Evolutionary conservation across 2,113 vertebrate species (phyloP).

Genomic region (Erpornis zantholeuca): DNA sequence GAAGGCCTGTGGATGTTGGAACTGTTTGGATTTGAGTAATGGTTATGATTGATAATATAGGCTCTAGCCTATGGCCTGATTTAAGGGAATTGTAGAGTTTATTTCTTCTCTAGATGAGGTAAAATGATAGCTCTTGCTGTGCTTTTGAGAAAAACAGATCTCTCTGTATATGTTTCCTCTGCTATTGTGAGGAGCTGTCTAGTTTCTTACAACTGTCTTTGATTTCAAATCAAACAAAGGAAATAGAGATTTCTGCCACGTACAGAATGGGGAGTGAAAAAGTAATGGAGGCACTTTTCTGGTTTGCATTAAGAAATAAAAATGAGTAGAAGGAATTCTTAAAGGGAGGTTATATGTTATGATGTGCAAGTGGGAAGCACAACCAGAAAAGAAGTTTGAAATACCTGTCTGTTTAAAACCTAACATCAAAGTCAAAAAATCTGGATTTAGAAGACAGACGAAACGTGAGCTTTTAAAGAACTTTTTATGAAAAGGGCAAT

Average conservation of each 20-base stretch:
- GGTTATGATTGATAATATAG: not conserved
- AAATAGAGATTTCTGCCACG: not conserved
- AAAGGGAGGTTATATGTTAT: not conserved
- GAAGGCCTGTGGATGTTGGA: not conserved
- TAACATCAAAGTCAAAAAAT: not conserved
- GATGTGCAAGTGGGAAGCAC: not conserved
- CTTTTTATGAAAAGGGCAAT: not conserved
- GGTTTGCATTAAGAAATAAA: constrained; percentile 3
- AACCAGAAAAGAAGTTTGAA: not conserved
- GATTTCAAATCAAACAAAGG: constrained; percentile 12
- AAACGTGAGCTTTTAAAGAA: not conserved
- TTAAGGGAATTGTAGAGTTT: not conserved
- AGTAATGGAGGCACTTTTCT: not conserved
- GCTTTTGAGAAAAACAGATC: not conserved
- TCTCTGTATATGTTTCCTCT: not conserved
- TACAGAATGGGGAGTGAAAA: not conserved
- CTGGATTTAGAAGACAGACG: not conserved
- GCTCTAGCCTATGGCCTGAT: not conserved
- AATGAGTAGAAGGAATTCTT: not conserved
- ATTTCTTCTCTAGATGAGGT: not conserved
- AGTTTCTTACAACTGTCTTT: constrained; percentile 1
- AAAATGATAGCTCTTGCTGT: not conserved
- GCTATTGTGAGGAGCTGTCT: not conserved
- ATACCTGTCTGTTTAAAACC: not conserved
- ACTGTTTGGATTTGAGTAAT: not conserved